These are phyloP conservation scores for Drosophila rufa DNA, from an alignment of 1,140 invertebrate genomes.

Conservation along the genomic window DNA sequence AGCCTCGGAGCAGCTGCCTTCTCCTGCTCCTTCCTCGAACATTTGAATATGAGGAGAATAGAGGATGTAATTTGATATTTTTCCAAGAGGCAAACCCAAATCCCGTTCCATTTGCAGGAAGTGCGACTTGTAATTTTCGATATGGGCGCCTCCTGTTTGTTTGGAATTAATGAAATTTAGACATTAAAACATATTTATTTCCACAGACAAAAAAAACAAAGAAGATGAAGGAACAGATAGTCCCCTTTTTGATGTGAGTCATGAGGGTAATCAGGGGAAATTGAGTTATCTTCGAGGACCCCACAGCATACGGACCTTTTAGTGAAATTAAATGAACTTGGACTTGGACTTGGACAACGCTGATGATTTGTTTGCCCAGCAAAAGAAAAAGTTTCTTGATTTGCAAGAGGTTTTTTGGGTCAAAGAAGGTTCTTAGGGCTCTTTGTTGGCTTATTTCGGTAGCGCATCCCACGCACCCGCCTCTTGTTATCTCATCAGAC, in stretches of 20 bases:
- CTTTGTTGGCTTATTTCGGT: slow-evolving; percentile 11
- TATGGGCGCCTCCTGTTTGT: slow-evolving; percentile 77
- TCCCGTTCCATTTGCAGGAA: slow-evolving; percentile 34
- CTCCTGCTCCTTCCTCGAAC: slow-evolving; percentile 18
- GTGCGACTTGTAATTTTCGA: slow-evolving; percentile 70
- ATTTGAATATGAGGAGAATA: slow-evolving; percentile 65
- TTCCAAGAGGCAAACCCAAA: slow-evolving; percentile 34
- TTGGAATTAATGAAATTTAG: slow-evolving; percentile 83
- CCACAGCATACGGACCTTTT: slow-evolving; percentile 48
- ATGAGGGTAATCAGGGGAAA: slow-evolving; percentile 77
- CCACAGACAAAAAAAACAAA: slow-evolving; percentile 57
- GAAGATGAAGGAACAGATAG: slow-evolving; percentile 8
- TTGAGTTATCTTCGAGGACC: slow-evolving; percentile 76
- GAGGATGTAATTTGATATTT: slow-evolving; percentile 71
- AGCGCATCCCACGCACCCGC: slow-evolving; percentile 44
- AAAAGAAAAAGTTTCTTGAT: slow-evolving; percentile 34
- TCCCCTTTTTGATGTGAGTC: slow-evolving; percentile 55
- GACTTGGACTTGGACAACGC: slow-evolving; percentile 29
- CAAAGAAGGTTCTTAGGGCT: neutral
- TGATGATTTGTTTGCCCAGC: slow-evolving; percentile 32
- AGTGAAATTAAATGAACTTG: slow-evolving; percentile 45
- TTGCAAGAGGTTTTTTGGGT: slow-evolving; percentile 9
- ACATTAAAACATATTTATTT: slow-evolving; percentile 63
- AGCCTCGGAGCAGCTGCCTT: slow-evolving; percentile 56
- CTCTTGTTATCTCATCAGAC: slow-evolving; percentile 39